These are phyloP conservation scores for Alca torda DNA, from an alignment of 2,797 vertebrate genomes.

Conservation along the genomic window DNA sequence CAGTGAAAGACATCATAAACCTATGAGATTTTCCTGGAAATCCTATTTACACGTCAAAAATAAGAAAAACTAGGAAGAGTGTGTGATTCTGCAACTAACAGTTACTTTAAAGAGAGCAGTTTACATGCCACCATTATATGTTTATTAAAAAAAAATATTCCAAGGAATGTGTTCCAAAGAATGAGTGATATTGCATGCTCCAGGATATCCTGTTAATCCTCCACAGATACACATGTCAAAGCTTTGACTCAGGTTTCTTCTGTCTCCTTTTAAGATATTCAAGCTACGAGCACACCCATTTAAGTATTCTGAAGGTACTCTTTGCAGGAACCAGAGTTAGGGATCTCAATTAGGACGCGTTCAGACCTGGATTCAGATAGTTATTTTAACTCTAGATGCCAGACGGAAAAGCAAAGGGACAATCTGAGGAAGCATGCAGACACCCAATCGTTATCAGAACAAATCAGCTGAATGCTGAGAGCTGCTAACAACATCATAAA, in stretches of 20 bases:
- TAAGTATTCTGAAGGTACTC: background rate
- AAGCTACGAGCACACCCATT: background rate
- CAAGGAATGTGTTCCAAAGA: background rate
- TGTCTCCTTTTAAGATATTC: background rate
- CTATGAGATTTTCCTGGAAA: background rate
- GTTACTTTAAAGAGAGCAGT: background rate
- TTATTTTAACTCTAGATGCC: background rate
- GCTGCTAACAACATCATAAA: background rate
- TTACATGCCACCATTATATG: background rate
- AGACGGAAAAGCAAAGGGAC: background rate
- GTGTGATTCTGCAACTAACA: background rate
- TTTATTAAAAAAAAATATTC: background rate
- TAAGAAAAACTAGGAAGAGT: background rate
- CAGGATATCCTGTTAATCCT: background rate
- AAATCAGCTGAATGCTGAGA: background rate
- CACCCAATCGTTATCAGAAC: background rate
- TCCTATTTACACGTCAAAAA: background rate
- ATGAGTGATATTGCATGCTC: background rate
- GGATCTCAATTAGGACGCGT: background rate
- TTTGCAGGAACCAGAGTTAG: background rate
- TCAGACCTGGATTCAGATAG: background rate
- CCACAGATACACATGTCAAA: background rate
- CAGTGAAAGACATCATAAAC: background rate
- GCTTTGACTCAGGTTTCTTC: background rate
- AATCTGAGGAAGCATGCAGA: background rate